A percentile compares a stretch with the other conserved stretches of the same genome.
phyloP scores from a whole-genome alignment of 2,888 invertebrate species.

The Sminthurides aquaticus region DNA sequence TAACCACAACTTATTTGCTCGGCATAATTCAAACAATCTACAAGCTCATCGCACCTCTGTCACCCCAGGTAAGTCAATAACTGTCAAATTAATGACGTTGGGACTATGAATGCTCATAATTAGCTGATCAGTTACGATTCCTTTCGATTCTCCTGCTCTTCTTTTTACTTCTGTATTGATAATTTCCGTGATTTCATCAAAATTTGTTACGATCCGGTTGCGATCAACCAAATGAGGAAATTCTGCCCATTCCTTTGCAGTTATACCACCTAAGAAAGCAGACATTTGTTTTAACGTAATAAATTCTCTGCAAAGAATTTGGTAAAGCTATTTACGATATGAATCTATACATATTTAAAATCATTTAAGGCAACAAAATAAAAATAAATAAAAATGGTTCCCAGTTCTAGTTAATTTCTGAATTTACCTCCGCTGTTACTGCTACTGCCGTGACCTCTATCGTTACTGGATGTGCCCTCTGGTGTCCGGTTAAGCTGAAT shows the following conservation, averaged over 20 bases:
- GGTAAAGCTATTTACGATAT: neutral
- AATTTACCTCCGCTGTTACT: no score
- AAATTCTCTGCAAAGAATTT: no score
- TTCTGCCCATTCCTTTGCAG: conserved; percentile 80
- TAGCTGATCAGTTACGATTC: conserved; percentile 89
- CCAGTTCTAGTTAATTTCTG: no score
- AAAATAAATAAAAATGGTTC: no score
- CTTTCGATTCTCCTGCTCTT: conserved; percentile 89
- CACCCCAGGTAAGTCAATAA: conserved; percentile 95
- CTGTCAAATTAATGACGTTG: conserved; percentile 78
- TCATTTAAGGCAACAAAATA: no score
- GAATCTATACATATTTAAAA: no score
- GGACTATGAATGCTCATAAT: conserved; percentile 91
- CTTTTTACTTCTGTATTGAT: conserved; percentile 90
- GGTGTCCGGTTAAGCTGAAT: no score
- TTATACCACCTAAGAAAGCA: no score
- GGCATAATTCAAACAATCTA: neutral
- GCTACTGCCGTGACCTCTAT: no score
- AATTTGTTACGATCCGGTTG: conserved; percentile 77
- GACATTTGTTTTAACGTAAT: no score
- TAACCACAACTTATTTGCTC: no score
- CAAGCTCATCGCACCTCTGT: conserved; percentile 69
- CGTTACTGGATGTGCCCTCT: no score
- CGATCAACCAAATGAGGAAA: conserved; percentile 75
- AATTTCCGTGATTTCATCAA: conserved; percentile 80